A percentile compares a stretch with the other conserved stretches of the same genome.
Conservation (phyloP, 2,888 invertebrate genomes). For the Acrocyrtus sp. region DNA sequence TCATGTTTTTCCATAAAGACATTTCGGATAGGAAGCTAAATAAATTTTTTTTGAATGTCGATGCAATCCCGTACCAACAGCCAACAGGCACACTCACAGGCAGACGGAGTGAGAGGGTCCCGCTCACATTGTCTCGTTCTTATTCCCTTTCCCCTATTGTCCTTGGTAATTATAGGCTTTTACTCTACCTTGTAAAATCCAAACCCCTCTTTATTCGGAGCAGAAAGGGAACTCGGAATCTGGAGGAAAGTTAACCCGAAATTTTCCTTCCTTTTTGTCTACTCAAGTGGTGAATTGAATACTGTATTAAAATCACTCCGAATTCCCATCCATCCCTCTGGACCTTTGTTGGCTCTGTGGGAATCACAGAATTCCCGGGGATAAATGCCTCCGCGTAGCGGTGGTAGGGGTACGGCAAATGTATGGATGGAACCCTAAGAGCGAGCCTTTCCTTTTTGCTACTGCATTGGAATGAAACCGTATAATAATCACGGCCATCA, state of each 20-base stretch:
- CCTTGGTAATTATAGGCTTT: slow-evolving; percentile 42
- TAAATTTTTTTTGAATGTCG: no score
- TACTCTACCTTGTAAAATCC: neutral
- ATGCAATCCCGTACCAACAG: no score
- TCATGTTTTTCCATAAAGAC: no score
- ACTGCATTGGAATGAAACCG: neutral
- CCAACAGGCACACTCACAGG: slow-evolving; percentile 2
- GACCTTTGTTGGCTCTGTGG: slow-evolving; percentile 38
- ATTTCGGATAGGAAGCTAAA: no score
- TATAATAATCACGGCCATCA: slow-evolving; percentile 34
- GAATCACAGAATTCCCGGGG: slow-evolving; percentile 38
- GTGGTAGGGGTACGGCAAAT: no score
- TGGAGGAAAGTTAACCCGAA: slow-evolving; percentile 32
- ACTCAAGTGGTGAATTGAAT: slow-evolving; percentile 28
- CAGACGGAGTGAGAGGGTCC: neutral
- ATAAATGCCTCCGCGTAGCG: no score
- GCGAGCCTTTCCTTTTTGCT: slow-evolving; percentile 6
- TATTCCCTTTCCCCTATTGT: slow-evolving; percentile 13
- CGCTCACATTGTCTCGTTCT: neutral
- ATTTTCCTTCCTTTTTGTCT: slow-evolving; percentile 22
- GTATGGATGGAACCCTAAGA: no score
- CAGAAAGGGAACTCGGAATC: slow-evolving; percentile 26
- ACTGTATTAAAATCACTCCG: slow-evolving; percentile 28
- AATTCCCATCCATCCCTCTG: slow-evolving; percentile 26
- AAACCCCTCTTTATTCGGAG: neutral